phyloP scores from a whole-genome alignment of 2,888 invertebrate genomes.

The Carpatolechia fugitivella region DNA sequence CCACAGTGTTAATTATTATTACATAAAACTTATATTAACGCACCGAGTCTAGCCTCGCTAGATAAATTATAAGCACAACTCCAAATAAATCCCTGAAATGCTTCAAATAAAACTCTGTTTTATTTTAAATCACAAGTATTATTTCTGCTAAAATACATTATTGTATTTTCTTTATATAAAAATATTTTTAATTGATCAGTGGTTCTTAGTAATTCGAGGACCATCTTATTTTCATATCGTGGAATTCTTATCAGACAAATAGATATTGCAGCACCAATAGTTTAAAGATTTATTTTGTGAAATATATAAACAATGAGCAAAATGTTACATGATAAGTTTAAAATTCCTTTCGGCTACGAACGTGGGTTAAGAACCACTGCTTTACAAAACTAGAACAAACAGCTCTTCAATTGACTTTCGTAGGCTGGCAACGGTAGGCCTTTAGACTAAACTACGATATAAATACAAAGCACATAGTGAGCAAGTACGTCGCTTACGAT shows the following conservation, averaged over 20 bases:
- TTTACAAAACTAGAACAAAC: slow-evolving; percentile 56
- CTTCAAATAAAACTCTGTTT: slow-evolving; percentile 78
- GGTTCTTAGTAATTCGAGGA: background rate
- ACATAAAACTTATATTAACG: slow-evolving; percentile 53
- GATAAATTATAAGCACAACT: slow-evolving; percentile 61
- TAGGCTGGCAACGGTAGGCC: slow-evolving; percentile 47
- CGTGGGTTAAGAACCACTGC: slow-evolving; percentile 10
- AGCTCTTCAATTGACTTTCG: slow-evolving; percentile 69
- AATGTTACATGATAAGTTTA: background rate
- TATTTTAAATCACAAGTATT: slow-evolving; percentile 73
- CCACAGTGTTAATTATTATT: slow-evolving; percentile 47
- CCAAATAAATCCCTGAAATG: slow-evolving; percentile 71
- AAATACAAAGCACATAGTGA: slow-evolving; percentile 71
- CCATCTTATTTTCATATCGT: background rate
- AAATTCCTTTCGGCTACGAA: background rate
- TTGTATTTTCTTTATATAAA: slow-evolving; percentile 57
- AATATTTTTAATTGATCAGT: slow-evolving; percentile 44
- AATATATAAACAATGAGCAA: too few relatives aligned
- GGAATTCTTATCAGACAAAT: too few relatives aligned
- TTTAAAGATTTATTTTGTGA: too few relatives aligned
- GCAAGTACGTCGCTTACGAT: slow-evolving; percentile 57
- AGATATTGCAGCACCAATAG: too few relatives aligned
- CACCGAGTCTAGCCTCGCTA: slow-evolving; percentile 72
- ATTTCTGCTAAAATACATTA: slow-evolving; percentile 63
- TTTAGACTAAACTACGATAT: slow-evolving; percentile 45